Evolutionary conservation across 2,888 invertebrate genomes (phyloP).

Genomic region (Syrista parreyssii): DNA sequence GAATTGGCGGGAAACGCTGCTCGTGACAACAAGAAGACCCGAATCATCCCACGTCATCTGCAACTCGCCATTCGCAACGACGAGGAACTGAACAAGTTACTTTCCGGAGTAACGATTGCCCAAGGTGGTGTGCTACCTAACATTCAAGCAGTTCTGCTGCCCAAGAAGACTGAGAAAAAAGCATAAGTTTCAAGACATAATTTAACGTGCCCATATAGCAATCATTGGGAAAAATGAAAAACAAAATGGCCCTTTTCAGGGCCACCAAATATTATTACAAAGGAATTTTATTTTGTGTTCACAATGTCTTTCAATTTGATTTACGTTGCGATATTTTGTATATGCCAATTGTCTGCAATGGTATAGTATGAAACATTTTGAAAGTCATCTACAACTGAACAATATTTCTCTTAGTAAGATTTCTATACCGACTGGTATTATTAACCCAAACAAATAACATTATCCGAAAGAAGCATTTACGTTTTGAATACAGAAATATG

Average conservation of each 20-base stretch:
- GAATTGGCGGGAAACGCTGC: constrained; percentile 72
- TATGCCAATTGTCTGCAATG: too few relatives aligned
- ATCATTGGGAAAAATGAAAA: neutral
- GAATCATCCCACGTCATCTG: constrained; percentile 79
- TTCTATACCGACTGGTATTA: too few relatives aligned
- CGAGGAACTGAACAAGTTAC: constrained; percentile 79
- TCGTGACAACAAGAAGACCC: constrained; percentile 72
- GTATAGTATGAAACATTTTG: too few relatives aligned
- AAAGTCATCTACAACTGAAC: too few relatives aligned
- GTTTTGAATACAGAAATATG: too few relatives aligned
- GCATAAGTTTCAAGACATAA: neutral
- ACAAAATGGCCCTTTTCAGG: neutral
- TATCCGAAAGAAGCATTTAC: too few relatives aligned
- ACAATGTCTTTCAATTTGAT: neutral
- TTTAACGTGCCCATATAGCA: too few relatives aligned
- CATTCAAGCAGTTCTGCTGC: constrained; percentile 77
- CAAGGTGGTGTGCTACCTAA: constrained; percentile 85
- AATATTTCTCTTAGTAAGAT: too few relatives aligned
- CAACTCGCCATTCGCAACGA: constrained; percentile 82
- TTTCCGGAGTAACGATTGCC: constrained; percentile 80
- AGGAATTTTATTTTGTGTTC: neutral
- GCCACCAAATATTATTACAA: neutral
- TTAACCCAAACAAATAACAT: too few relatives aligned
- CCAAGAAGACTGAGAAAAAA: constrained; percentile 72
- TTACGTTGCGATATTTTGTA: too few relatives aligned